Base-by-base conservation (phyloP, 2,113 vertebrate genomes). In the Mionectes macconnelli region DNA sequence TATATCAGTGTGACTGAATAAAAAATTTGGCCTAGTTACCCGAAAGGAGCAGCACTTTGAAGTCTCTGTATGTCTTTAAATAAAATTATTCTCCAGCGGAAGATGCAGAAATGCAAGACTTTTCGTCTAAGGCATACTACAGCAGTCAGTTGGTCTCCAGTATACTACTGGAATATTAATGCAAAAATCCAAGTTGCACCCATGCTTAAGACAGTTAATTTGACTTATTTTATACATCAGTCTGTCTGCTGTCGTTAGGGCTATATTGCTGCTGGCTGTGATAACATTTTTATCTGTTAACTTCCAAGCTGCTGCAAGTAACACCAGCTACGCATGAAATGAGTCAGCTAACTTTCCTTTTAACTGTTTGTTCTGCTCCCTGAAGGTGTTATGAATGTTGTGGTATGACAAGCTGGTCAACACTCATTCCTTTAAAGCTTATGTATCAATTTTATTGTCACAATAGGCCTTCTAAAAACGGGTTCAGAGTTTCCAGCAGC, bases 291-390 rank as follows among this genome's bases (percentile, higher is more conserved):
- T 98, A 97, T 97, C 97, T 97, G 81, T 96, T 95, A 93, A 83
- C 68, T 79, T 94, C 92, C 90, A 96, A 96, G 92, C 80, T 95
- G 86, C 90, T 95, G 78, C 53, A 5, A 87, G 60, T 70, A 87
- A 90, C 95, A 96, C 79, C 91, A 93, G 87, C 96, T 97, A 95
- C 89, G 97, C 90, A 59, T 4, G 3, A 95, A 97, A 97, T 97
- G 97, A 98, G 96, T 97, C 97, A 96, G 96, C 96, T 95, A 97
- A 97, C 96, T 96, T 95, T 96, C 91, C 92, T 97, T 97, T 97
- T 94, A 97, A 97, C 96, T 31, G 89, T 94, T 97, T 94, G 95
- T 86, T 97, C 96, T 96, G 89, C 82, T 93, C 94, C 55, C 80
- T 47, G 74, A 96, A 95, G 97, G 84, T 94, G 89, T 97, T 91